Conservation (phyloP, 2,797 vertebrate genomes). For the Mycteria americana region DNA sequence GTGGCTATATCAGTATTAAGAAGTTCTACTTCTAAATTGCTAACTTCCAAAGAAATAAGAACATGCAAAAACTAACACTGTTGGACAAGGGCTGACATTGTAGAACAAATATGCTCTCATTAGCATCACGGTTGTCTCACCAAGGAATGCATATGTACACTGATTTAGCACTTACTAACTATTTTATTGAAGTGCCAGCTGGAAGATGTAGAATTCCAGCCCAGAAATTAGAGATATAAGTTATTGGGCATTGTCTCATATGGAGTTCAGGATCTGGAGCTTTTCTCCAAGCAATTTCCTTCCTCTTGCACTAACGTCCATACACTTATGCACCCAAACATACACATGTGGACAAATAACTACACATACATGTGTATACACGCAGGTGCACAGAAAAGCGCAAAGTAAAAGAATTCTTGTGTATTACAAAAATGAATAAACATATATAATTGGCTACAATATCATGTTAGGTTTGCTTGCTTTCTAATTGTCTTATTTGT, state of each 20-base stretch:
- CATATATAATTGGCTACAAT: background rate
- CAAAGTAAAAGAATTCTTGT: background rate
- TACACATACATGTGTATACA: background rate
- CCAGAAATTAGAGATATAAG: background rate
- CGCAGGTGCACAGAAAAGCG: background rate
- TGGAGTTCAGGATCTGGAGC: background rate
- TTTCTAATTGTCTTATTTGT: background rate
- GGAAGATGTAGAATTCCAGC: background rate
- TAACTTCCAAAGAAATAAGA: background rate
- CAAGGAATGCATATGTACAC: background rate
- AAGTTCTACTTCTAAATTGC: background rate
- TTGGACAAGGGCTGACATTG: background rate
- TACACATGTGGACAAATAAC: too few species aligned
- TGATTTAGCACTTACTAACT: background rate
- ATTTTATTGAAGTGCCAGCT: background rate
- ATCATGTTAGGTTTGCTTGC: background rate
- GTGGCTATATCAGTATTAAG: background rate
- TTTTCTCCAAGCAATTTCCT: background rate
- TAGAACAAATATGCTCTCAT: background rate
- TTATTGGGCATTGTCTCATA: background rate
- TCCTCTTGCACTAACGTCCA: background rate
- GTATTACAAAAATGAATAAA: background rate
- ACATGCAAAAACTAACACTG: background rate
- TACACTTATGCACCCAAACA: background rate
- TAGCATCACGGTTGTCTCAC: background rate